phyloP scores from a whole-genome alignment of 2,113 vertebrate species.

The Rhinogobius similis region DNA sequence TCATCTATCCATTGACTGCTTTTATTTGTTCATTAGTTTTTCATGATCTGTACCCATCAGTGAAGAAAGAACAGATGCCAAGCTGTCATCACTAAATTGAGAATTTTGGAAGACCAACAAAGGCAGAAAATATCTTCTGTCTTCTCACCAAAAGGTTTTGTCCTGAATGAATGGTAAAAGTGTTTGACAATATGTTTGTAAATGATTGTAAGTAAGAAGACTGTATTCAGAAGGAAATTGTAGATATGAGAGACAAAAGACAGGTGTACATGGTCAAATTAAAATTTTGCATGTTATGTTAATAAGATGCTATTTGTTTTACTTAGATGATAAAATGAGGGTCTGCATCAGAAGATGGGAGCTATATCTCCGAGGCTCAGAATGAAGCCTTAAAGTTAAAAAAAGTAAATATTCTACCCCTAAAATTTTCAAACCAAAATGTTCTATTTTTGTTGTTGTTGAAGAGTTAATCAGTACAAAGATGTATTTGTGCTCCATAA shows the following conservation, averaged over 20 bases:
- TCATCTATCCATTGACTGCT: slow-evolving; percentile 26
- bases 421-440: slow-evolving; percentile 23
- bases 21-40: slow-evolving; percentile 18
- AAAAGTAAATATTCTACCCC: slow-evolving; percentile 12
- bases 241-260: slow-evolving; percentile 26
- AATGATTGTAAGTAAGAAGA: slow-evolving; percentile 60
- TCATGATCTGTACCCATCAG: slow-evolving; percentile 16
- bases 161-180: slow-evolving; percentile 18
- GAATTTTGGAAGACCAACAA: neutral
- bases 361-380: slow-evolving; percentile 36
- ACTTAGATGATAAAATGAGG: slow-evolving; percentile 33
- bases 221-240: slow-evolving; percentile 44
- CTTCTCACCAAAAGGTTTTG: slow-evolving; percentile 19
- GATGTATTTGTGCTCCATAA: slow-evolving; percentile 43
- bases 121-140: slow-evolving; percentile 7
- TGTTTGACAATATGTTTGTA: slow-evolving; percentile 51
- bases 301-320: slow-evolving; percentile 30
- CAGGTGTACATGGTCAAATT: slow-evolving; percentile 25
- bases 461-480: slow-evolving; percentile 6
- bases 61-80: neutral
- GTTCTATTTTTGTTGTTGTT: slow-evolving; percentile 20
- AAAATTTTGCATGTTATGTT: slow-evolving; percentile 68
- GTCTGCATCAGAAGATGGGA: slow-evolving; percentile 10
- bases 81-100: neutral
- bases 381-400: slow-evolving; percentile 13